phyloP scores from a whole-genome alignment of 2,888 invertebrate genomes.

The Xylota sylvarum region DNA sequence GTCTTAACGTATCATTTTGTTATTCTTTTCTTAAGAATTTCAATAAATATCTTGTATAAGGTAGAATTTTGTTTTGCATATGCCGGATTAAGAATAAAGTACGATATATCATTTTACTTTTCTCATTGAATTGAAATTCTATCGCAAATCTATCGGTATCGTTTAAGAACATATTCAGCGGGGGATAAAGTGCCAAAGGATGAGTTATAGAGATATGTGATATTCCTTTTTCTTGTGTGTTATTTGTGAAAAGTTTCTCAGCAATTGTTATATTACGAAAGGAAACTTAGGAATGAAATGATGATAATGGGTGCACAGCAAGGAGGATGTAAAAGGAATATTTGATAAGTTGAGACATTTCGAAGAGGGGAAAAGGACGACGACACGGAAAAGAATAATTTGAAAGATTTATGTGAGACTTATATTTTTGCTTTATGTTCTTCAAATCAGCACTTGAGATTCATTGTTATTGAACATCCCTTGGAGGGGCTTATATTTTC shows the following conservation, averaged over 20 bases:
- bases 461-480: neutral
- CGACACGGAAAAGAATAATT: constrained; percentile 23
- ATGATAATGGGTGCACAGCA: neutral
- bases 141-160: neutral
- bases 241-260: constrained; percentile 15
- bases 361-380: neutral
- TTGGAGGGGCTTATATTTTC: neutral
- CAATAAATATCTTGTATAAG: neutral
- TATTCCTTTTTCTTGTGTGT: neutral
- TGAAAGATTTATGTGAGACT: constrained; percentile 30
- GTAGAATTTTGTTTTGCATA: neutral
- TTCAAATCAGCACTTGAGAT: neutral
- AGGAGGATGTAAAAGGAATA: neutral
- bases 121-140: constrained; percentile 13
- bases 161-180: neutral
- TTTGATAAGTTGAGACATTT: constrained; percentile 16
- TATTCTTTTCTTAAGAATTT: neutral
- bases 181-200: neutral
- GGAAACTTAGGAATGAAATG: constrained; percentile 11
- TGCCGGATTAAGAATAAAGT: neutral
- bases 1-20: neutral
- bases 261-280: constrained; percentile 11
- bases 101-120: neutral
- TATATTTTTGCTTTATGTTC: neutral
- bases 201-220: constrained; percentile 23